Conservation (phyloP, 2,113 vertebrate species). For the Mystacornis crossleyi region DNA sequence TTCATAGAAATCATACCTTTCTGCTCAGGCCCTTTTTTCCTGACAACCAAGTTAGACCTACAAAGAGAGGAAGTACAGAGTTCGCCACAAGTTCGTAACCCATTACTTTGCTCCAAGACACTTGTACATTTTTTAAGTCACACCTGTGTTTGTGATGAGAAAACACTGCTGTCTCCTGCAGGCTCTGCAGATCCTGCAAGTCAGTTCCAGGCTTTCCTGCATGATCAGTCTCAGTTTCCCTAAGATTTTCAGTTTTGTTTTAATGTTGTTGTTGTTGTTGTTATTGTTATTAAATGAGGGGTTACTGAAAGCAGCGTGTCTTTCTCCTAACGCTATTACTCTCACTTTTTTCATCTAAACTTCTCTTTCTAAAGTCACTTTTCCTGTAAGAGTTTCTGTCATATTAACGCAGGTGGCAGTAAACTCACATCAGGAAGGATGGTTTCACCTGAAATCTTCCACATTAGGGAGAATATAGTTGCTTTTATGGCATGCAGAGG, state of each 20-base stretch:
- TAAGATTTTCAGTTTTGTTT: neutral
- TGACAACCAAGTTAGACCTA: neutral
- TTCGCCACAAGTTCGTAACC: conserved; percentile 28
- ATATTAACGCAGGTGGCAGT: neutral
- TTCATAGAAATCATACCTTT: conserved; percentile 17
- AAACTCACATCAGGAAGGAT: neutral
- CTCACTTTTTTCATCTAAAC: neutral
- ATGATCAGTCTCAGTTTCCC: neutral
- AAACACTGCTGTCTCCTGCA: neutral
- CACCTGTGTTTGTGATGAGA: conserved; percentile 11
- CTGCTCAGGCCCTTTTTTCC: neutral
- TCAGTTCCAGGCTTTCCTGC: neutral
- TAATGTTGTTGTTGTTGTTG: neutral
- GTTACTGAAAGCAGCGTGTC: neutral
- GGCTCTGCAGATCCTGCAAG: neutral
- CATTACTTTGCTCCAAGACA: conserved; percentile 30
- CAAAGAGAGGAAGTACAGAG: conserved; percentile 46
- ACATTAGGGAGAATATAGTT: neutral
- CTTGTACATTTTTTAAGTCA: conserved; percentile 24
- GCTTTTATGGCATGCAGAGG: neutral
- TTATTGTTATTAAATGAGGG: neutral
- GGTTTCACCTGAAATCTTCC: neutral
- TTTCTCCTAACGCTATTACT: neutral
- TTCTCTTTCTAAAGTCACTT: neutral
- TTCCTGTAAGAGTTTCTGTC: neutral